Evolutionary conservation across 2,797 vertebrate species (phyloP), one percentile per base, ranked within the genome.

Genomic region (Eptatretus atami): DNA sequence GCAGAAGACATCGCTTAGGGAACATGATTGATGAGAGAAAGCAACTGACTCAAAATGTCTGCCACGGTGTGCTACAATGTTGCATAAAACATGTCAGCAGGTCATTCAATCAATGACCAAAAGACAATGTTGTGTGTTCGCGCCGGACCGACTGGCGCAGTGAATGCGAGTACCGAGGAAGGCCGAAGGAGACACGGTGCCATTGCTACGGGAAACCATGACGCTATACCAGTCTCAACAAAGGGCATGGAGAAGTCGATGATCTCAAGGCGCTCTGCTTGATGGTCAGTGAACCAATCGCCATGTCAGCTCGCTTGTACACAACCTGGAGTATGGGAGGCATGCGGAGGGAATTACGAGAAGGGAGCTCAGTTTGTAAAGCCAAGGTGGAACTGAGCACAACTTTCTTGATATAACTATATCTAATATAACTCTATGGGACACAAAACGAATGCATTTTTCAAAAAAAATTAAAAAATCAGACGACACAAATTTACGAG

Each of bases 181-280:
- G 67, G 90, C 90, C 0, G 90, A 98, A 0, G 88, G 90, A 52
- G 88, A 94, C 53, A 95, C 90, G 0, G 90, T 98, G 67, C 90
- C 90, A 0, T 98, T 98, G 77, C 88, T 95, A 54, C 88, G 78
- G 11, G 90, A 84, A 19, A 98, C 90, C 84, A 98, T 88, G 66
- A 98, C 88, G 0, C 90, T 98, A 96, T 95, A 66, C 90, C 90
- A 0, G 90, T 96, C 74, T 96, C 90, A 65, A 98, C 90, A 2
- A 98, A 98, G 66, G 90, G 88, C 69, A 94, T 87, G 0, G 86
- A 96, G 79, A 98, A 98, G 72, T 94, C 87, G 63, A 94, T 84
- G 6, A 95, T 86, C 73, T 94, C 88, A 0, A 88, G 93, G 25
- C 90, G 84, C 68, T 98, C 90, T 69, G 96, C 90, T 98, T 98